Conservation (phyloP, 64 coral and sea anemone species). For the Stichodactyla mertensii region DNA sequence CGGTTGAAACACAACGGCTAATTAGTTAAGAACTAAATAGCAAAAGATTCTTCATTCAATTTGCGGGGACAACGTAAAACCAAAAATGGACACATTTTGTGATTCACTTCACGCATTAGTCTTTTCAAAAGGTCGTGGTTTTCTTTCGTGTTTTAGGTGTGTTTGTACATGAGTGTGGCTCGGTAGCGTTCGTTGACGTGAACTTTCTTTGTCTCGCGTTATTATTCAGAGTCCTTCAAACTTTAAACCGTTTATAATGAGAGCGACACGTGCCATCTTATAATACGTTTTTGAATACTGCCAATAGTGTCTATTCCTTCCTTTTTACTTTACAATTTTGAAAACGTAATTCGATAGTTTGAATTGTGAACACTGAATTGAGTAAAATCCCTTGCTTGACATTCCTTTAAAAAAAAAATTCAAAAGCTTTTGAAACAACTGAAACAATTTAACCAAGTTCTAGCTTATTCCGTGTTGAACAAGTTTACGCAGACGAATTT, state of each 20-base stretch:
- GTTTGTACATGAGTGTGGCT: neutral
- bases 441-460: neutral
- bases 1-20: neutral
- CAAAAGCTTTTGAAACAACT: neutral
- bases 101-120: neutral
- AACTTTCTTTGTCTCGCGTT: neutral
- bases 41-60: neutral
- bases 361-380: neutral
- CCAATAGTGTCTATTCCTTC: neutral
- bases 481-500: neutral
- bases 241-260: constrained; percentile 26
- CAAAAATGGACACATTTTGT: neutral
- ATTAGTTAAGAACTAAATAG: constrained; percentile 6
- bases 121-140: constrained; percentile 2
- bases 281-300: constrained; percentile 13
- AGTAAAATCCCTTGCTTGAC: neutral
- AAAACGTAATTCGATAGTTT: neutral
- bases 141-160: neutral
- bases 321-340: neutral
- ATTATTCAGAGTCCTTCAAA: constrained; percentile 12
- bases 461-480: neutral
- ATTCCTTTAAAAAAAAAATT: neutral
- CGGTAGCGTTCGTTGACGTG: neutral
- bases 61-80: neutral
- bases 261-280: neutral